Conservation (phyloP, 2,888 invertebrate genomes). For the Mamestra brassicae region DNA sequence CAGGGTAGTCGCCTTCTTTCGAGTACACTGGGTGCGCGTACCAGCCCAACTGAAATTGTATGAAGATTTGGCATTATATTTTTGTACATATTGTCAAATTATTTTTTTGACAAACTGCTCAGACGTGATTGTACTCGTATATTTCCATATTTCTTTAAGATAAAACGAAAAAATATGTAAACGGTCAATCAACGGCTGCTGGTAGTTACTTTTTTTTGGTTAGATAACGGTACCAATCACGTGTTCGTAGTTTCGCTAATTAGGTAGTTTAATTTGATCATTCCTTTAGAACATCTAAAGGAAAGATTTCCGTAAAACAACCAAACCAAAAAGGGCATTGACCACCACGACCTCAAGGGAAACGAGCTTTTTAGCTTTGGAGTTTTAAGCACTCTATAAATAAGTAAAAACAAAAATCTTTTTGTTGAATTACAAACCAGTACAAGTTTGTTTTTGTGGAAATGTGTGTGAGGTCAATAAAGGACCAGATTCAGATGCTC, state of each 20-base stretch:
- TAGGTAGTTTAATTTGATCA: neutral
- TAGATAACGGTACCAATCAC: neutral
- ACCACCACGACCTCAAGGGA: neutral
- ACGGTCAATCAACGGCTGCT: too few relatives aligned
- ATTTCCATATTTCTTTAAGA: too few relatives aligned
- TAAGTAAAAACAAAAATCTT: neutral
- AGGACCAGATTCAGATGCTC: neutral
- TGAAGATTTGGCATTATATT: neutral
- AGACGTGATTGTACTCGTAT: neutral
- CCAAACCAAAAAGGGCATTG: constrained; percentile 1
- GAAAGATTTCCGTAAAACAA: neutral
- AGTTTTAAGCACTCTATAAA: too few relatives aligned
- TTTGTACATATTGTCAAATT: neutral
- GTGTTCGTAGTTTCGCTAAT: neutral
- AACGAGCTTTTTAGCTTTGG: neutral
- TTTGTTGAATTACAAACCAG: neutral
- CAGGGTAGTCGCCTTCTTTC: constrained; percentile 90
- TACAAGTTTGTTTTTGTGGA: neutral
- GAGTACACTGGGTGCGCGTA: constrained; percentile 90
- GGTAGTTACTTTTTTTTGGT: too few relatives aligned
- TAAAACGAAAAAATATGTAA: too few relatives aligned
- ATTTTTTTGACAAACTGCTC: neutral
- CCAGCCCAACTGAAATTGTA: constrained; percentile 86
- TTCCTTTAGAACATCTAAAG: too few relatives aligned
- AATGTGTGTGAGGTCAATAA: too few relatives aligned